Evolutionary conservation across 2,113 vertebrate genomes (phyloP), one percentile per base, ranked within the genome.

Genomic region (Psilopsiagon aymara): DNA sequence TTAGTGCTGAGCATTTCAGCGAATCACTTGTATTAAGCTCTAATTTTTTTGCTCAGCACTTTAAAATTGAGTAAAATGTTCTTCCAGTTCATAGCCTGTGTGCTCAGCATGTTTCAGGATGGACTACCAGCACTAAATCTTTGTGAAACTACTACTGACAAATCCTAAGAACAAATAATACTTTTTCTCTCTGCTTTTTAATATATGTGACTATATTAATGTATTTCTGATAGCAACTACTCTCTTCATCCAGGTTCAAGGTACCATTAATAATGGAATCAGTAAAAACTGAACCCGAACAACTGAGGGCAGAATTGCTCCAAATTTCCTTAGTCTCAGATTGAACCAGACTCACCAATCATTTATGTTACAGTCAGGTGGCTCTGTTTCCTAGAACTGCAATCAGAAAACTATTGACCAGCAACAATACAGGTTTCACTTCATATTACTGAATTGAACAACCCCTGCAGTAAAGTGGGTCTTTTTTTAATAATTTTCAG

Each of bases 331-430:
- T 37, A 70, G 24, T 52, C 33, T 94, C 49, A 91, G 33, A 67
- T 33, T 44, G 74, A 82, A 82, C 43, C 39, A 60, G 35, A 79
- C 70, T 95, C 82, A 69, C 43, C 27, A 73, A 52, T 63, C 64
- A 68, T 81, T 94, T 91, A 9, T 41, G 41, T 44, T 64, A 20
- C 69, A 88, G 59, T 27, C 51, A 91, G 83, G 51, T 89, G 44
- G 39, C 33, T 55, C 35, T 43, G 35, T 91, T 82, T 94, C 60
- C 37, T 82, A 59, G 73, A 18, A 29, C 44, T 87, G 52, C 52
- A 87, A 94, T 91, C 91, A 94, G 79, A 79, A 76, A 86, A 52
- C 33, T 76, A 70, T 88, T 92, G 71, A 88, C 52, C 81, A 89
- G 52, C 27, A 75, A 73, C 39, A 92, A 71, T 57, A 19, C 31